Evolutionary conservation across 2,888 invertebrate genomes (phyloP).

Genomic region (Sarcophaga carnaria): DNA sequence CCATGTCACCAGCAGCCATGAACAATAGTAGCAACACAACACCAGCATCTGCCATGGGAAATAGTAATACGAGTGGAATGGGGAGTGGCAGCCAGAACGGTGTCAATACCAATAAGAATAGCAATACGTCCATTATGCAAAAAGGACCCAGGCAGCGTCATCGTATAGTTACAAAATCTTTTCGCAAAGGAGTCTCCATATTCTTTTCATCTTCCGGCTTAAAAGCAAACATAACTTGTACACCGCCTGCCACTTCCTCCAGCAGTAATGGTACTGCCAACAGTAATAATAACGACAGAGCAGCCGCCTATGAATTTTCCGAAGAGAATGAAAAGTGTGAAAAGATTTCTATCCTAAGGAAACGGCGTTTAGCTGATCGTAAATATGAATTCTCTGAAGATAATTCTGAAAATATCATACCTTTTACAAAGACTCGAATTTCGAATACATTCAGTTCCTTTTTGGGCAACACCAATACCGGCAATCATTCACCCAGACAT

Average conservation of each 20-base stretch:
- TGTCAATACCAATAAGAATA: slow-evolving; percentile 52
- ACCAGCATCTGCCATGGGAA: slow-evolving; percentile 40
- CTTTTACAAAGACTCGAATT: slow-evolving; percentile 80
- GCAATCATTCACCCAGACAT: slow-evolving; percentile 61
- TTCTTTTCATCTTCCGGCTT: slow-evolving; percentile 64
- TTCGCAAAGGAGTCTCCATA: slow-evolving; percentile 77
- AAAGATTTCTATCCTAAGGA: slow-evolving; percentile 92
- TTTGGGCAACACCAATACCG: slow-evolving; percentile 38
- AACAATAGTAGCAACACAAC: slow-evolving; percentile 56
- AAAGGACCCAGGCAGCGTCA: slow-evolving; percentile 71
- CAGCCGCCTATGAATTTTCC: slow-evolving; percentile 90
- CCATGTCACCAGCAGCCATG: slow-evolving; percentile 78
- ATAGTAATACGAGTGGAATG: slow-evolving; percentile 2
- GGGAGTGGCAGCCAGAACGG: slow-evolving; percentile 51
- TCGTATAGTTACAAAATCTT: slow-evolving; percentile 81
- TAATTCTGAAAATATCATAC: slow-evolving; percentile 85
- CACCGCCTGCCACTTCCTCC: slow-evolving; percentile 49
- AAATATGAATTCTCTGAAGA: slow-evolving; percentile 96
- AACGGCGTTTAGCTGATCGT: slow-evolving; percentile 93
- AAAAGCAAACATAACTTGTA: slow-evolving; percentile 72
- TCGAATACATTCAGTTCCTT: slow-evolving; percentile 71
- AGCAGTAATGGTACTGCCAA: slow-evolving; percentile 76
- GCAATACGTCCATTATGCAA: slow-evolving; percentile 50
- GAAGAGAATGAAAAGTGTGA: slow-evolving; percentile 93
- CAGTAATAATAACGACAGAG: slow-evolving; percentile 83